Percentiles rank a stretch among this genome's conserved stretches.
These are phyloP conservation scores for Aptenodytes forsteri DNA, from an alignment of 2,113 vertebrate genomes.

Conservation along the genomic window DNA sequence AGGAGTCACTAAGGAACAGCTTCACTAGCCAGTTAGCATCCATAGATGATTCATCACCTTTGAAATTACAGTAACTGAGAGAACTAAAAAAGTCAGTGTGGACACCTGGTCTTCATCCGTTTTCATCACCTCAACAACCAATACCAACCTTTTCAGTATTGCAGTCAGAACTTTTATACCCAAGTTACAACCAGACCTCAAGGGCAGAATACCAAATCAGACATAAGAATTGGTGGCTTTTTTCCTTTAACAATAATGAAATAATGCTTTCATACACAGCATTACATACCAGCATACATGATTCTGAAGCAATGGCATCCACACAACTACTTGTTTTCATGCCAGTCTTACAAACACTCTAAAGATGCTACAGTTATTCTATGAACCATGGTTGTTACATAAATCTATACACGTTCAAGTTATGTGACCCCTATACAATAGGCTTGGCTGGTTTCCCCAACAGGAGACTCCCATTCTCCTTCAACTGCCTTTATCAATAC, in stretches of 20 bases:
- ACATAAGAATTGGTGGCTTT: background rate
- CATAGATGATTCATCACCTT: background rate
- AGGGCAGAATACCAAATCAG: background rate
- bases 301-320: background rate
- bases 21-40: background rate
- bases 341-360: background rate
- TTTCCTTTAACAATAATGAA: background rate
- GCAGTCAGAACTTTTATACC: background rate
- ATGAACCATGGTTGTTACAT: background rate
- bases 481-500: background rate
- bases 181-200: background rate
- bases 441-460: background rate
- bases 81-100: background rate
- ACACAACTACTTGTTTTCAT: background rate
- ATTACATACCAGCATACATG: accelerated
- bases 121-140: background rate
- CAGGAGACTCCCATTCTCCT: background rate
- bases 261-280: background rate
- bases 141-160: background rate
- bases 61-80: background rate
- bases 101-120: background rate
- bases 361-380: background rate
- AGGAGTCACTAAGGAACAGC: background rate
- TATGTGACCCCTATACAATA: background rate
- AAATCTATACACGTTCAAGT: background rate